Percentiles rank a stretch among this genome's conserved stretches.
Conservation (phyloP, 37 sponge, comb jelly and placozoan genomes). For the Chondrilla cf. caribensis region DNA sequence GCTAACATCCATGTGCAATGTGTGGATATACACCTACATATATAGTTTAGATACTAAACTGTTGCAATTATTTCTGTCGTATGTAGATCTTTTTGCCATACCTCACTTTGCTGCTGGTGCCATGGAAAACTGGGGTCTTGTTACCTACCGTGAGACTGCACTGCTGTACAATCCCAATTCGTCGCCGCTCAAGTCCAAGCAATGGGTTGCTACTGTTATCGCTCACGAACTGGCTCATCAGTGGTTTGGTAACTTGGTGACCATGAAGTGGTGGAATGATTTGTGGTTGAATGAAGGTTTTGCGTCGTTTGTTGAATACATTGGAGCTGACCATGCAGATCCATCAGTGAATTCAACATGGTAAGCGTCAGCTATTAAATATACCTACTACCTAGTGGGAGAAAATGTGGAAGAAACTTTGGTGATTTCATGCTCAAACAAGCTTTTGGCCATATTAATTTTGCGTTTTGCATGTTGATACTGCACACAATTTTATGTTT, state of each 20-base stretch:
- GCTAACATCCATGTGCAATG: too few species aligned
- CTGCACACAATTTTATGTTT: too few species aligned
- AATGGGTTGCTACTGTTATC: slow-evolving; percentile 81
- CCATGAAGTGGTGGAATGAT: slow-evolving; percentile 99
- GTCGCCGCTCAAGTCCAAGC: slow-evolving; percentile 59
- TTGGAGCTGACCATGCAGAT: slow-evolving; percentile 67
- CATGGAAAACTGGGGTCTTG: slow-evolving; percentile 99
- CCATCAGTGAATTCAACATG: too few species aligned
- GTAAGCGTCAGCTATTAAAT: too few species aligned
- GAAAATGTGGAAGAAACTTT: too few species aligned
- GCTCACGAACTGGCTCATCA: slow-evolving; percentile 98
- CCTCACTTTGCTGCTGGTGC: slow-evolving; percentile 93
- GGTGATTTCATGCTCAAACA: too few species aligned
- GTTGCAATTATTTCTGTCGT: not conserved
- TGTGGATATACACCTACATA: too few species aligned
- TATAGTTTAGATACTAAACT: too few species aligned
- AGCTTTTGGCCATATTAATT: too few species aligned
- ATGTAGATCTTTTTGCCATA: slow-evolving; percentile 92
- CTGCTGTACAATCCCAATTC: slow-evolving; percentile 61
- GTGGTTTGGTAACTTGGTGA: slow-evolving; percentile 99
- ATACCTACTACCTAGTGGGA: too few species aligned
- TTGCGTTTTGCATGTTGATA: too few species aligned
- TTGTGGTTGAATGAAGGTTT: slow-evolving; percentile 99
- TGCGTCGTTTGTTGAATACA: slow-evolving; percentile 86
- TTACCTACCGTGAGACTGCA: slow-evolving; percentile 91